Evolutionary conservation across 2,888 invertebrate species (phyloP).

Genomic region (Protophormia terraenovae): DNA sequence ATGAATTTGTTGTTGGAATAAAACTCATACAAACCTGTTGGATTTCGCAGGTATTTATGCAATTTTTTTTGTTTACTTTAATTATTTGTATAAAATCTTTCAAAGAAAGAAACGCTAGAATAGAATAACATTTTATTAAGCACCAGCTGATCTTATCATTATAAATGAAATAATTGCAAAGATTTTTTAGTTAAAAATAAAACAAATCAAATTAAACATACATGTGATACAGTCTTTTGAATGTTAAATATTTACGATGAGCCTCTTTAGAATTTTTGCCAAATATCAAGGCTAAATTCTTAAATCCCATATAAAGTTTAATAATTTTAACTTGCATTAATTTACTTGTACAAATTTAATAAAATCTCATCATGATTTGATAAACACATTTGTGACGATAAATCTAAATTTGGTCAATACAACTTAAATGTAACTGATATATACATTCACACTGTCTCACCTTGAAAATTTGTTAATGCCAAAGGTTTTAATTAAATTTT

Average conservation of each 20-base stretch:
- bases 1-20: not conserved
- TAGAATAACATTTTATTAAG: too few species aligned
- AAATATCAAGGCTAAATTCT: not conserved
- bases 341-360: not conserved
- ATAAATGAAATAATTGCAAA: too few species aligned
- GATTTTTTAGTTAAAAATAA: too few species aligned
- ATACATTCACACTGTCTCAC: not conserved
- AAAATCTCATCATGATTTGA: not conserved
- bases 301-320: not conserved
- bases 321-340: not conserved
- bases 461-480: slow-evolving; percentile 7
- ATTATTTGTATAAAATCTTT: not conserved
- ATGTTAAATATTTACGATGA: too few species aligned
- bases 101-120: too few species aligned
- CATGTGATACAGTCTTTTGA: too few species aligned
- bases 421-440: not conserved
- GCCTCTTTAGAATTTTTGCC: too few species aligned
- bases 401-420: slow-evolving; percentile 11
- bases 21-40: not conserved
- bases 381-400: not conserved
- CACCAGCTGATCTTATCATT: too few species aligned
- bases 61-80: too few species aligned
- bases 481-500: slow-evolving; percentile 1
- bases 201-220: too few species aligned
- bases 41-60: too few species aligned